Percentiles rank a stretch among this genome's conserved stretches.
phyloP scores from a whole-genome alignment of 2,797 vertebrate species.

The Coranthus polyacanthus region DNA sequence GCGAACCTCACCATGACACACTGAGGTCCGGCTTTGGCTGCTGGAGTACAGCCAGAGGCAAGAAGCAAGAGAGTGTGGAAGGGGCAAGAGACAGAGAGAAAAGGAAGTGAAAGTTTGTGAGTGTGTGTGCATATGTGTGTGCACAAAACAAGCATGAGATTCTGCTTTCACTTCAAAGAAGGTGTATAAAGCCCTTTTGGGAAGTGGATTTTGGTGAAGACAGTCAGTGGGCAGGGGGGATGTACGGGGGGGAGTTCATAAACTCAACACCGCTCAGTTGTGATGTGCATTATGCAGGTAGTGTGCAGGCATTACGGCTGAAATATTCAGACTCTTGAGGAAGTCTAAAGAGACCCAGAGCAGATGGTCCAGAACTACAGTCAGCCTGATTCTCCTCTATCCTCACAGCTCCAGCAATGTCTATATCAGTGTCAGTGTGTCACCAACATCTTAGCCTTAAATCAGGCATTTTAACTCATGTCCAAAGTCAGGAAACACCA shows the following conservation, averaged over 20 bases:
- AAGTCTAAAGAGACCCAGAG: conserved; percentile 9
- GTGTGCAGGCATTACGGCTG: conserved; percentile 22
- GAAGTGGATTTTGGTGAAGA: conserved; percentile 41
- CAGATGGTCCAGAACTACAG: conserved; percentile 6
- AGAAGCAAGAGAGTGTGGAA: conserved; percentile 11
- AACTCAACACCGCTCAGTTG: conserved; percentile 24
- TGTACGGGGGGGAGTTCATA: conserved; percentile 30
- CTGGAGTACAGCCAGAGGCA: conserved; percentile 57
- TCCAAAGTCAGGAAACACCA: conserved; percentile 12
- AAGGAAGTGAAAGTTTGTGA: conserved; percentile 17
- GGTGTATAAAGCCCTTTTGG: conserved; percentile 44
- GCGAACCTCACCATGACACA: conserved; percentile 52
- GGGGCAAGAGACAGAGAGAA: conserved; percentile 14
- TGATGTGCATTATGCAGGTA: conserved; percentile 64
- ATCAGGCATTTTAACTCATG: conserved; percentile 20
- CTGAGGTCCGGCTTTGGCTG: conserved; percentile 42
- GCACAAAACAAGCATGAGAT: too few species aligned
- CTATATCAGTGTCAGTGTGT: conserved; percentile 24
- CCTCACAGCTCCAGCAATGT: too few species aligned
- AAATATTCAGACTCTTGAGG: conserved; percentile 30
- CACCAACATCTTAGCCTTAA: conserved; percentile 22
- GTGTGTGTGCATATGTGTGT: conserved; percentile 2
- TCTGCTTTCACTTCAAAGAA: conserved; percentile 35
- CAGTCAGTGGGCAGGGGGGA: conserved; percentile 37
- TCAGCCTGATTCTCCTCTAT: conserved; percentile 2